A percentile compares a stretch with the other conserved stretches of the same genome.
Conservation (phyloP, 2,113 vertebrate species). For the Eretmochelys imbricata region DNA sequence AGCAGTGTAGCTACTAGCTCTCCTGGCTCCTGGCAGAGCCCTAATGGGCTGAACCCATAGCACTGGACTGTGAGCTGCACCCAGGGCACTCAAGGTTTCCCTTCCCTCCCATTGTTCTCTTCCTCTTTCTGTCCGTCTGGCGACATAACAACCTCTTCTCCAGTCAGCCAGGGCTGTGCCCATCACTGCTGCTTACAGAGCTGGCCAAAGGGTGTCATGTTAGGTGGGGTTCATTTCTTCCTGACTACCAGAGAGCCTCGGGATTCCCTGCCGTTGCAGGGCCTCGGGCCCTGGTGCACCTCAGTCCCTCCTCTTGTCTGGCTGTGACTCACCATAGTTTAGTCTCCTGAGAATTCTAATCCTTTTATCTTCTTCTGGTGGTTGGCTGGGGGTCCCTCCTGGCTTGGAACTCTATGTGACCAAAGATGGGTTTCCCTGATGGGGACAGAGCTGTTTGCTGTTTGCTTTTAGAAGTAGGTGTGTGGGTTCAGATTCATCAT, state of each 20-base stretch:
- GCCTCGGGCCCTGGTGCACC: not conserved
- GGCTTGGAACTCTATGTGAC: not conserved
- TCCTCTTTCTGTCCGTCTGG: not conserved
- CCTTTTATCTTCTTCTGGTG: not conserved
- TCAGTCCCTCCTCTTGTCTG: too few relatives aligned
- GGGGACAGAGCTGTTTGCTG: not conserved
- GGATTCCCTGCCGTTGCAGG: too few relatives aligned
- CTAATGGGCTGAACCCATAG: not conserved
- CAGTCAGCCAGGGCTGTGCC: not conserved
- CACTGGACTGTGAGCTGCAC: not conserved
- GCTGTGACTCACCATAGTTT: not conserved
- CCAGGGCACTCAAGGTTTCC: not conserved
- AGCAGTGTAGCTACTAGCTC: not conserved
- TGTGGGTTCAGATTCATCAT: not conserved
- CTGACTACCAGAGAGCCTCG: not conserved
- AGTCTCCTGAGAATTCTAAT: not conserved
- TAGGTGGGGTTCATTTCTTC: not conserved
- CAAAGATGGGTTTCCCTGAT: not conserved
- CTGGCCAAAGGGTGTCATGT: not conserved
- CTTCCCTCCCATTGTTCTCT: not conserved
- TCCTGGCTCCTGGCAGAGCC: not conserved
- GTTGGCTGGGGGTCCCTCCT: not conserved
- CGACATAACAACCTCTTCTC: not conserved
- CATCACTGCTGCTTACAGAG: not conserved
- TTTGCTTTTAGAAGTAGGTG: not conserved